Conservation (phyloP, 2,113 vertebrate species). For the Sinocyclocheilus grahami region DNA sequence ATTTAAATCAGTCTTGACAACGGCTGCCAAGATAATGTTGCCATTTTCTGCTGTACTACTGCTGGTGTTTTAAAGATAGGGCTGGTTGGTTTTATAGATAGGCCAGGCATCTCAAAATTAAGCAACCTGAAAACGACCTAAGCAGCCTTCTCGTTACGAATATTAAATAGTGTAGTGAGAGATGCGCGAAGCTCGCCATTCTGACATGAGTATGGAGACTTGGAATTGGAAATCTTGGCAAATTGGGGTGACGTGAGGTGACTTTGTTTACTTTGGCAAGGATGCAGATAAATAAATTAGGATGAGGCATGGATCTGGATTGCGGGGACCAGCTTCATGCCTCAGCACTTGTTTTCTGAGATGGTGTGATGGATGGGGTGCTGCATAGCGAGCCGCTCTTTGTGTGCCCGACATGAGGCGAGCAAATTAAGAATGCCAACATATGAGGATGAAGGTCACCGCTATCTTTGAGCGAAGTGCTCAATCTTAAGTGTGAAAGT, state of each 20-base stretch:
- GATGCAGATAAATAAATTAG: conserved; percentile 65
- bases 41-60: not conserved
- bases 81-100: not conserved
- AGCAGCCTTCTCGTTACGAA: conserved; percentile 49
- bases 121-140: conserved; percentile 24
- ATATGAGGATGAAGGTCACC: conserved; percentile 53
- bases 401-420: conserved; percentile 27
- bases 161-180: conserved; percentile 58
- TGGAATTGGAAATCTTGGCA: conserved; percentile 54
- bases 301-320: conserved; percentile 48
- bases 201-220: conserved; percentile 52
- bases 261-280: conserved; percentile 63
- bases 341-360: conserved; percentile 48
- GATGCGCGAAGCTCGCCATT: conserved; percentile 47
- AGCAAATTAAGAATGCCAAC: conserved; percentile 50
- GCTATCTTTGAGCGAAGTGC: conserved; percentile 33
- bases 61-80: not conserved
- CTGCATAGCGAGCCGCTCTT: conserved; percentile 16
- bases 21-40: not conserved
- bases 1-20: not conserved
- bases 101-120: not conserved
- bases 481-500: conserved; percentile 16
- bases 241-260: conserved; percentile 59
- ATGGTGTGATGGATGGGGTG: conserved; percentile 68
- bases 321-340: conserved; percentile 51